Evolutionary conservation across 2,113 vertebrate genomes (phyloP).

Genomic region (Benitochromis conjunctus): DNA sequence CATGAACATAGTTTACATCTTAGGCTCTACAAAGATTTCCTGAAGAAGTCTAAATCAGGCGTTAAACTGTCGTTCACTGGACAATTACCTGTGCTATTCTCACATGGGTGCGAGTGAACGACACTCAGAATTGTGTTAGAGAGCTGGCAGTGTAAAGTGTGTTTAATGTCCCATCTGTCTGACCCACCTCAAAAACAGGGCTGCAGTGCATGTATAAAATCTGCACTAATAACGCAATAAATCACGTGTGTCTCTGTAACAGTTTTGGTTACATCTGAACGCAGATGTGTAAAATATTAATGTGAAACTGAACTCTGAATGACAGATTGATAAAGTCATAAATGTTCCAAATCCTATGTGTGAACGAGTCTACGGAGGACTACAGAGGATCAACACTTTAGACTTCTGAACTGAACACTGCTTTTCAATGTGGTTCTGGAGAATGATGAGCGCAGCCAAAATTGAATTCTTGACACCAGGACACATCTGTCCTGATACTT

Average conservation of each 20-base stretch:
- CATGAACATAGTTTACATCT: not conserved
- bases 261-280: not conserved
- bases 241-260: fast-evolving
- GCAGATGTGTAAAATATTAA: not conserved
- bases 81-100: not conserved
- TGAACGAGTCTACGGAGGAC: not conserved
- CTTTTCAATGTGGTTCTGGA: not conserved
- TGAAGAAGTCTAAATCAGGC: not conserved
- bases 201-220: not conserved
- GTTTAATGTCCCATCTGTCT: not conserved
- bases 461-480: not conserved
- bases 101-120: not conserved
- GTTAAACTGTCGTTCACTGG: not conserved
- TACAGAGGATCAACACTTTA: not conserved
- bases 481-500: not conserved
- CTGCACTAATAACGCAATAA: not conserved
- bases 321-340: not conserved
- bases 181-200: not conserved
- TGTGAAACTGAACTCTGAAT: not conserved
- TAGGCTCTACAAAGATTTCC: not conserved
- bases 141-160: not conserved
- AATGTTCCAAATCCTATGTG: not conserved
- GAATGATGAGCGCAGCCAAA: not conserved
- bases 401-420: not conserved
- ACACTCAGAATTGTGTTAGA: not conserved